Evolutionary conservation across 2,888 invertebrate genomes (phyloP).

Genomic region (Toxonevra muliebris): DNA sequence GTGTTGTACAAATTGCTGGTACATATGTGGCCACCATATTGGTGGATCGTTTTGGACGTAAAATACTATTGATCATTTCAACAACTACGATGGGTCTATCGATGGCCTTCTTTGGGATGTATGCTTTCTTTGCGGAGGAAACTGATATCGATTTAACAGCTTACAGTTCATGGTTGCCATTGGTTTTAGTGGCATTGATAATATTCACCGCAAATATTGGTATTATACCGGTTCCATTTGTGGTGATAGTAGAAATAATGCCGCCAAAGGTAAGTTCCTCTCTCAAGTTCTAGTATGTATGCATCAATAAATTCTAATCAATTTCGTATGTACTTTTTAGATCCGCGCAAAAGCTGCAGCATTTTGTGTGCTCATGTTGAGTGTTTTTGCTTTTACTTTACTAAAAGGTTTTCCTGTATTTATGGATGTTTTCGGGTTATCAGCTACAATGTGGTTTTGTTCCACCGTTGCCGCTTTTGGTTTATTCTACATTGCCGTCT

Average conservation of each 20-base stretch:
- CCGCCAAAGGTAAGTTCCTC: constrained; percentile 54
- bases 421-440: constrained; percentile 50
- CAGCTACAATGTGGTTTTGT: constrained; percentile 59
- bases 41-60: constrained; percentile 58
- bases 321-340: constrained; percentile 29
- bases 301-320: neutral
- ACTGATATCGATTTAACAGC: constrained; percentile 43
- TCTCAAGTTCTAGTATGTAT: too few species aligned
- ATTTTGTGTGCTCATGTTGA: constrained; percentile 51
- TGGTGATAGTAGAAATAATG: constrained; percentile 58
- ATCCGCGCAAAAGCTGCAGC: constrained; percentile 54
- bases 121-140: constrained; percentile 47
- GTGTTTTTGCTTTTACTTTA: constrained; percentile 48
- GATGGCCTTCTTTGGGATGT: constrained; percentile 52
- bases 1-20: constrained; percentile 57
- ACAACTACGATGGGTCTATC: constrained; percentile 52
- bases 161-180: constrained; percentile 51
- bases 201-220: constrained; percentile 59
- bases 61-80: constrained; percentile 55
- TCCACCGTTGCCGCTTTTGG: constrained; percentile 50
- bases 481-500: constrained; percentile 54
- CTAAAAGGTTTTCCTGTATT: constrained; percentile 57
- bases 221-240: constrained; percentile 55
- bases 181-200: constrained; percentile 54
- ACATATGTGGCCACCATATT: constrained; percentile 54